Evolutionary conservation across 2,797 vertebrate species (phyloP), one percentile per base, ranked within the genome.

Genomic region (Tolypeutes matacus): DNA sequence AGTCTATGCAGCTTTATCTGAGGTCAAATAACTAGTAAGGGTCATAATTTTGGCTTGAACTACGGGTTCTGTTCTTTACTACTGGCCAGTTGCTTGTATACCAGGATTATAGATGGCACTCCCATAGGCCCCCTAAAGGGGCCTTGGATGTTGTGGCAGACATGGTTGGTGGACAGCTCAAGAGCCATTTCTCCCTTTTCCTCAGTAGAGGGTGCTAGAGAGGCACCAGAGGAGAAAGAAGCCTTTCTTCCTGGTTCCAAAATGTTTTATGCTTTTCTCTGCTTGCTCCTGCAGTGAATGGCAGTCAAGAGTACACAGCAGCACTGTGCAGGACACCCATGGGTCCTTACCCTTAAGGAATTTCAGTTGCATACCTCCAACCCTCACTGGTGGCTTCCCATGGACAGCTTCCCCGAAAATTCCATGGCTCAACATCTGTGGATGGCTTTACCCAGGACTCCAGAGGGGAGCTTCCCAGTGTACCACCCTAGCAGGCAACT

Each of bases 21-120:
- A 90, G 14, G 94, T 67, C 62, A 88, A 88, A 76, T 64, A 73
- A 58, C 34, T 65, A 91, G 58, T 67, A 84, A 86, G 51, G 42
- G 46, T 80, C 25, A 85, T 58, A 94, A 93, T 0, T 86, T 23
- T 3, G 29, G 25, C 58, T 88, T 67, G 53, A 89, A 56, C 76
- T 90, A 88, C 58, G 29, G 53, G 7, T 65, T 78, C 53, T 56
- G 18, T 56, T 56, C 53, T 86, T 87, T 56, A 86, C 62, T 39
- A 49, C 1, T 93, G 86, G 20, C 3, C 31, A 39, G 76, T 5
- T 23, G 31, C 81, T 94, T 70, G 67, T 49, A 81, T 25, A 70
- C 60, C 65, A 81, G 18, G 13, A 80, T 65, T n/a, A 92, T 5
- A 88, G 27, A 67, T 51, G 29, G 70, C 46, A 86, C 34, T 84